Conservation (phyloP, 2,888 invertebrate genomes). For the Mesochorus sp. region DNA sequence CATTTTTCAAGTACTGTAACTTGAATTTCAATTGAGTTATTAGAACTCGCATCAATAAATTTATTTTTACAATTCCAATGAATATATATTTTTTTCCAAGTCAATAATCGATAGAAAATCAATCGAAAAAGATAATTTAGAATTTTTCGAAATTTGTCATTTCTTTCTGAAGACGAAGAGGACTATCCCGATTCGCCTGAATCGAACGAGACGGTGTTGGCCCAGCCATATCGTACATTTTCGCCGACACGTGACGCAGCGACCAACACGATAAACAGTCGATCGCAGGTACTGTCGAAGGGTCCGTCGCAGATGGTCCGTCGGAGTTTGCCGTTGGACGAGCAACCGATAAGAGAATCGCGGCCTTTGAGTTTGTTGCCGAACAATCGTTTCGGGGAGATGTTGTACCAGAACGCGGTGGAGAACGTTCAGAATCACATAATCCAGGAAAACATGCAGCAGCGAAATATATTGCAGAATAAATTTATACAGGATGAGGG, state of each 20-base stretch:
- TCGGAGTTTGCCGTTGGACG: slow-evolving; percentile 70
- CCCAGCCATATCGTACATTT: slow-evolving; percentile 75
- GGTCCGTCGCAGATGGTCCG: too few species aligned
- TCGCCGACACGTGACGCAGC: slow-evolving; percentile 79
- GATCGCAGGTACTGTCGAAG: slow-evolving; percentile 65
- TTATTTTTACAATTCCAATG: too few species aligned
- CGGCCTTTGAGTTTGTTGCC: slow-evolving; percentile 69
- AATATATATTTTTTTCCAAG: too few species aligned
- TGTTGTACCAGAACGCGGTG: slow-evolving; percentile 78
- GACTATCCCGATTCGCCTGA: slow-evolving; percentile 81
- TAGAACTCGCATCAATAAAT: too few species aligned
- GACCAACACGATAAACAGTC: slow-evolving; percentile 75
- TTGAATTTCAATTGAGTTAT: too few species aligned
- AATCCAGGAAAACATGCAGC: slow-evolving; percentile 81
- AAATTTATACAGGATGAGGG: slow-evolving; percentile 60
- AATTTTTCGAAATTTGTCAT: too few species aligned
- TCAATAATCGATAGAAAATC: too few species aligned
- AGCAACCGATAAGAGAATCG: slow-evolving; percentile 69
- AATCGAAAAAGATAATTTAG: too few species aligned
- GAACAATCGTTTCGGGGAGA: slow-evolving; percentile 74
- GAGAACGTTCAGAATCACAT: slow-evolving; percentile 81
- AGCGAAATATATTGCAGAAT: slow-evolving; percentile 74
- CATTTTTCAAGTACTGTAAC: too few species aligned
- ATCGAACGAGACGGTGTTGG: slow-evolving; percentile 79
- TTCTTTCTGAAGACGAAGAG: slow-evolving; percentile 67